Percentiles rank a stretch among this genome's conserved stretches.
These are phyloP conservation scores for Coilia nasus DNA, from an alignment of 2,797 vertebrate species.

Conservation along the genomic window DNA sequence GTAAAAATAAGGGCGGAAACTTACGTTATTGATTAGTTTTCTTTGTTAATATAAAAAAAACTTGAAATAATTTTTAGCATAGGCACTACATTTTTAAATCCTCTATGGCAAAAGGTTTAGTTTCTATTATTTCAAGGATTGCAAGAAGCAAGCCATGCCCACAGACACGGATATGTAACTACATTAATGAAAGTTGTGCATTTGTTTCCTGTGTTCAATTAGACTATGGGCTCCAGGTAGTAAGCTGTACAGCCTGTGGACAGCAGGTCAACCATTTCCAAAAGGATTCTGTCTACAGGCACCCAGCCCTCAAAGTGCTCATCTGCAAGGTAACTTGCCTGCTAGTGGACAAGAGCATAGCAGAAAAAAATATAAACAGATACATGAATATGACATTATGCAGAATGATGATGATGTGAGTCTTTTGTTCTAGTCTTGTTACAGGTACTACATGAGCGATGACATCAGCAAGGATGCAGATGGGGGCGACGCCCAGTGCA, in stretches of 20 bases:
- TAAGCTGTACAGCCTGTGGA: slow-evolving; percentile 95
- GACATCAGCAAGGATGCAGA: slow-evolving; percentile 97
- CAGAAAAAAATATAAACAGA: background rate
- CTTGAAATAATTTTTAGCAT: no score
- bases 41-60: no score
- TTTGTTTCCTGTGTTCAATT: background rate
- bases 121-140: no score
- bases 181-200: no score
- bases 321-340: slow-evolving; percentile 90
- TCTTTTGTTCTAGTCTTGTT: slow-evolving; percentile 82
- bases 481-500: slow-evolving; percentile 98
- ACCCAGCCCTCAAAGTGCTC: slow-evolving; percentile 94
- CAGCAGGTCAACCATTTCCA: slow-evolving; percentile 98
- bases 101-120: no score
- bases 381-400: background rate
- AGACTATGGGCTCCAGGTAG: slow-evolving; percentile 89
- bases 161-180: no score
- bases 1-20: slow-evolving; percentile 19
- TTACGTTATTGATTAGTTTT: background rate
- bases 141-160: no score
- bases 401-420: background rate
- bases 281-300: slow-evolving; percentile 92
- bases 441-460: slow-evolving; percentile 97
- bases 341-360: background rate
- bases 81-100: no score